phyloP scores from a whole-genome alignment of 2,797 vertebrate genomes.

The Amphiprion clarkii region DNA sequence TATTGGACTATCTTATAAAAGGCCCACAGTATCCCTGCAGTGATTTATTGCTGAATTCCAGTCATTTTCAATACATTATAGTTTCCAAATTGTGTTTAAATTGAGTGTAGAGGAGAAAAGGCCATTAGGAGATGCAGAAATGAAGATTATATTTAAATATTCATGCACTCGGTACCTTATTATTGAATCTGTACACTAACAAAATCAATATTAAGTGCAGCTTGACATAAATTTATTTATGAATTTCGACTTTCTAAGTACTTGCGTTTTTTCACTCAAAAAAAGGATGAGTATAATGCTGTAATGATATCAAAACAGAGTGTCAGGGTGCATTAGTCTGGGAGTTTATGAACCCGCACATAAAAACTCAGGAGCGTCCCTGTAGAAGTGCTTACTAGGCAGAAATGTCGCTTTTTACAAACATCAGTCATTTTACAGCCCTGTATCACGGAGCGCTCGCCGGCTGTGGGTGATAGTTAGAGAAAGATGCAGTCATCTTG shows the following conservation, averaged over 20 bases:
- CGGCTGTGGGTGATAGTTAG: conserved; percentile 82
- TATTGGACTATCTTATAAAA: conserved; percentile 99
- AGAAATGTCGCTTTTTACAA: conserved; percentile 94
- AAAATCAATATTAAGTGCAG: conserved; percentile 99
- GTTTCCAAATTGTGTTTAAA: conserved; percentile 99
- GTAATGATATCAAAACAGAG: conserved; percentile 99
- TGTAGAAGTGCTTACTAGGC: conserved; percentile 96
- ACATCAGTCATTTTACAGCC: conserved; percentile 90
- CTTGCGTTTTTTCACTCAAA: conserved; percentile 99
- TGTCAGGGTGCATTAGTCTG: conserved; percentile 99
- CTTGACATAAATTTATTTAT: conserved; percentile 99
- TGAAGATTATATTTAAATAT: conserved; percentile 99
- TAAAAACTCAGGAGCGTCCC: conserved; percentile 93
- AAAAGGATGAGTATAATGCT: conserved; percentile 99
- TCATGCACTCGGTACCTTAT: conserved; percentile 99
- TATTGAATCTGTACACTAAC: conserved; percentile 99
- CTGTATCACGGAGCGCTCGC: conserved; percentile 70
- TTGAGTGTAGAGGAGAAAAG: conserved; percentile 99
- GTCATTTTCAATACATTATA: conserved; percentile 99
- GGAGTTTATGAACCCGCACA: conserved; percentile 95
- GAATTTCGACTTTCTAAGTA: conserved; percentile 99
- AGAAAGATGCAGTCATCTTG: conserved; percentile 86
- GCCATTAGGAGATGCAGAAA: conserved; percentile 99
- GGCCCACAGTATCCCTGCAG: conserved; percentile 94
- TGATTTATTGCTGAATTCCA: conserved; percentile 99